Evolutionary conservation across 2,888 invertebrate genomes (phyloP).

Genomic region (Dyspetes luteomarginatus): DNA sequence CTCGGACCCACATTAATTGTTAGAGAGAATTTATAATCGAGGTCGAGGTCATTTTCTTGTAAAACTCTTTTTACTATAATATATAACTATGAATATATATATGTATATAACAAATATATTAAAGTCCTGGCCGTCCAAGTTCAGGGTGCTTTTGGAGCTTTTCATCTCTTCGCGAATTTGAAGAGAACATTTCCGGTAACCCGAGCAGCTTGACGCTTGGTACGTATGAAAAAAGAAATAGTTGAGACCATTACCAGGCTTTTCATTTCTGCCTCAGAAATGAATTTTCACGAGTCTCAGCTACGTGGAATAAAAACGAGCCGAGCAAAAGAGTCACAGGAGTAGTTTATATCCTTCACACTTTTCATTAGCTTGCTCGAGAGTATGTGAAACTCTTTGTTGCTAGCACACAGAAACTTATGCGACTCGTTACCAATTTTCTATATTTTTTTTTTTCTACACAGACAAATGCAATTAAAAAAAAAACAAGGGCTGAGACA

Average conservation of each 20-base stretch:
- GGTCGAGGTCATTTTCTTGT: conserved; percentile 46
- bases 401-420: not conserved
- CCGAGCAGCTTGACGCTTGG: conserved; percentile 19
- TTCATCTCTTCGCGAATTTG: conserved; percentile 40
- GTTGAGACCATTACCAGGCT: conserved; percentile 21
- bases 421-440: no score
- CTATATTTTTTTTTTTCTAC: no score
- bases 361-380: not conserved
- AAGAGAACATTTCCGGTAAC: conserved; percentile 41
- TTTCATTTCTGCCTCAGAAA: conserved; percentile 38
- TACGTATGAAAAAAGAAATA: conserved; percentile 5
- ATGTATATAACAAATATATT: not conserved
- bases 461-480: no score
- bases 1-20: conserved; percentile 47
- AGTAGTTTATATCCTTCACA: conserved; percentile 5
- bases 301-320: conserved; percentile 34
- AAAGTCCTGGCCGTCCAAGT: conserved; percentile 12
- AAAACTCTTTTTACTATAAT: conserved; percentile 39
- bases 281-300: conserved; percentile 21
- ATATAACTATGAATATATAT: not conserved
- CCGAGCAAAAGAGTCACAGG: conserved; percentile 4
- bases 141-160: conserved; percentile 42
- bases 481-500: no score
- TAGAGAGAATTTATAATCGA: conserved; percentile 51
- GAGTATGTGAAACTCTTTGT: not conserved